Evolutionary conservation across 2,113 vertebrate genomes (phyloP).

Genomic region (Australoheros scitulus): DNA sequence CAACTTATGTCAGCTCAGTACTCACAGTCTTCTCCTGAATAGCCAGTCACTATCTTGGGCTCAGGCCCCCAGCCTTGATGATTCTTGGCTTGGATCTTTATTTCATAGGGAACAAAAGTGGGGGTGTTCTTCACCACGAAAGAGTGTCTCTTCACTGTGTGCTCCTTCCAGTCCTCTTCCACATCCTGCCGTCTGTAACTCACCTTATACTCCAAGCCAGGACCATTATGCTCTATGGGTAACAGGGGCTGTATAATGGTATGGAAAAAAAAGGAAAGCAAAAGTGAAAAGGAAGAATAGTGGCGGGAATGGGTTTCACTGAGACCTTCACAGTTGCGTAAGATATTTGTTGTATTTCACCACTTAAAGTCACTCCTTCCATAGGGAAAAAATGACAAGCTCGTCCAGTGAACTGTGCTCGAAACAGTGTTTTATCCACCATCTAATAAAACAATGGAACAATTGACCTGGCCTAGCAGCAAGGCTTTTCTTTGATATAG

Average conservation of each 20-base stretch:
- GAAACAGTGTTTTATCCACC: slow-evolving; percentile 29
- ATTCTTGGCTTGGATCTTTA: slow-evolving; percentile 91
- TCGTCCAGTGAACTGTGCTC: slow-evolving; percentile 36
- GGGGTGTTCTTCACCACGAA: slow-evolving; percentile 87
- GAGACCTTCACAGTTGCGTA: slow-evolving; percentile 38
- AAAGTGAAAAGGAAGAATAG: background rate
- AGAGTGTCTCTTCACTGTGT: slow-evolving; percentile 87
- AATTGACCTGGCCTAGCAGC: slow-evolving; percentile 45
- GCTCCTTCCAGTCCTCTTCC: slow-evolving; percentile 85
- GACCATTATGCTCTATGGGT: slow-evolving; percentile 88
- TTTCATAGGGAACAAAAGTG: slow-evolving; percentile 91
- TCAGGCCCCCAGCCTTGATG: slow-evolving; percentile 87
- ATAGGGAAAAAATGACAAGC: slow-evolving; percentile 49
- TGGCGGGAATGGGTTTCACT: slow-evolving; percentile 12
- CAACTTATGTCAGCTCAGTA: slow-evolving; percentile 27
- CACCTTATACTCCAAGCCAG: slow-evolving; percentile 91
- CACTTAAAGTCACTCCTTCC: slow-evolving; percentile 36
- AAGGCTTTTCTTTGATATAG: slow-evolving; percentile 48
- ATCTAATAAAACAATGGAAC: slow-evolving; percentile 64
- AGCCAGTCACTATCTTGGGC: slow-evolving; percentile 83
- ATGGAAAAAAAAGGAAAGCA: background rate
- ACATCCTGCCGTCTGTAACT: slow-evolving; percentile 85
- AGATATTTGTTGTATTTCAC: slow-evolving; percentile 38
- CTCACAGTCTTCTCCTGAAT: slow-evolving; percentile 96
- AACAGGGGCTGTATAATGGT: slow-evolving; percentile 82